phyloP scores from a whole-genome alignment of 2,888 invertebrate genomes.

The Diarsia mendica region DNA sequence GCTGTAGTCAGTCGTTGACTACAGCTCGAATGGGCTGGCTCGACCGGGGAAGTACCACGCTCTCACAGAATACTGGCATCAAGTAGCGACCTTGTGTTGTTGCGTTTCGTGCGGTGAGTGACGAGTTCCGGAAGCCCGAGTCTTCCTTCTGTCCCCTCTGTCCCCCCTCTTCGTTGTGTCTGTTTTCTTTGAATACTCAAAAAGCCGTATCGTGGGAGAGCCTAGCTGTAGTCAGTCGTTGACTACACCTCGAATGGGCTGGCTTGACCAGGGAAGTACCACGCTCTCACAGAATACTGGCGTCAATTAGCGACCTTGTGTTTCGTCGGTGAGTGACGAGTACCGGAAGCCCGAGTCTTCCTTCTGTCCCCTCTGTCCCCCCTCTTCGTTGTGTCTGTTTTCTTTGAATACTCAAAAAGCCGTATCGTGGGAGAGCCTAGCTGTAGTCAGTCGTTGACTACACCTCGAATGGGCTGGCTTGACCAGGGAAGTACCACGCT shows the following conservation, averaged over 20 bases:
- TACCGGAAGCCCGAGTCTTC: not conserved
- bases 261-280: conserved; percentile 43
- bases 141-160: not conserved
- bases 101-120: conserved; percentile 29
- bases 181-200: not conserved
- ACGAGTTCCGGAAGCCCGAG: conserved; percentile 7
- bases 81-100: not conserved
- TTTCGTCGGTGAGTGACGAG: conserved; percentile 23
- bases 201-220: not conserved
- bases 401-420: too few relatives aligned
- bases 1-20: not conserved
- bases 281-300: conserved; percentile 16
- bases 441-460: too few relatives aligned
- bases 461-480: too few relatives aligned
- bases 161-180: too few relatives aligned
- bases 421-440: too few relatives aligned
- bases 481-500: too few relatives aligned
- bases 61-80: not conserved
- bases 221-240: not conserved
- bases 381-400: too few relatives aligned
- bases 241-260: conserved; percentile 12
- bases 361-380: too few relatives aligned
- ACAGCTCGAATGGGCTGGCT: conserved; percentile 26
- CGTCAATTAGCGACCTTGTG: not conserved
- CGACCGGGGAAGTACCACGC: conserved; percentile 43